Evolutionary conservation across 2,888 invertebrate genomes (phyloP), one percentile per base, ranked within the genome.

Genomic region (Apamea anceps): DNA sequence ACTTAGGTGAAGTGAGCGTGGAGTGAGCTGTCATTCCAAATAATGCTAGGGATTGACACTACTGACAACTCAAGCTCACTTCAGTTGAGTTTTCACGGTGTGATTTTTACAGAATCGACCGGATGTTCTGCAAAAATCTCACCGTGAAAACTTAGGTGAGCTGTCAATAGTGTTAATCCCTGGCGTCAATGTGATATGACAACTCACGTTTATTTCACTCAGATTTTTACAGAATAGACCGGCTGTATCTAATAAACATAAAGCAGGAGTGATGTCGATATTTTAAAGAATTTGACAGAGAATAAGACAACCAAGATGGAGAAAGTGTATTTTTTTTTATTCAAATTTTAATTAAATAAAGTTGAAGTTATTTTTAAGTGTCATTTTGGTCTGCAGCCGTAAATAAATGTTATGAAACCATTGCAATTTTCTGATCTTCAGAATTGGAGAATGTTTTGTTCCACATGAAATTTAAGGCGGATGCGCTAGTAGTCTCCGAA

Each of bases 361-460:
- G 3, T 37, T 66, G 7, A 51, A 51, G 51, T 54, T 54, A 54
- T 54, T 54, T 54, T 21, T 18, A 51, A 51, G 51, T 51, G 15
- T 51, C 15, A 51, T 51, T 51, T 54, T 54, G 8, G 21, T 54
- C 21, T 54, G 21, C n/a, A 25, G 1, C 25, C 25, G 4, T 57
- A 57, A 57, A n/a, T 12, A 57, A 57, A 28, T 81, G 15, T 80
- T 57, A 28, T 51, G 62, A 75, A 28, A 62, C 25, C 51, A 54
- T 7, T 0, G 5, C 13, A 67, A 62, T 72, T 48, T 51, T 74
- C 60, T 37, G 48, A 62, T 28, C 54, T 62, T 18, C n/a, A 12
- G 13, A 48, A n/a, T 18, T 51, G 15, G 28, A 15, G 0, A 54
- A 13, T 28, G 12, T 72, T 71, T 28, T 60, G 57, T 66, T 37